Conservation (phyloP, 2,797 vertebrate species). For the Bovichtus variegatus region DNA sequence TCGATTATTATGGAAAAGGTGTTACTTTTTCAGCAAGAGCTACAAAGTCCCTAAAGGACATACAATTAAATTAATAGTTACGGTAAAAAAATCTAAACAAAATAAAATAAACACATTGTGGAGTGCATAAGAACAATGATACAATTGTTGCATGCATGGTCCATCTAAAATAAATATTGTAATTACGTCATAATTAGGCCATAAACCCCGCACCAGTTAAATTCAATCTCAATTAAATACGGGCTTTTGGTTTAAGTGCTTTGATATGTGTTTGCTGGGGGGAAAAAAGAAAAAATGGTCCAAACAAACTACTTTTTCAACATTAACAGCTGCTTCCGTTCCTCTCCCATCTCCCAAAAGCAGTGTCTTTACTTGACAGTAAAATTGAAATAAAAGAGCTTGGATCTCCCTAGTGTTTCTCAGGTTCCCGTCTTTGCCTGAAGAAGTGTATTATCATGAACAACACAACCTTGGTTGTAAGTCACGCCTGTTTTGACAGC, state of each 20-base stretch:
- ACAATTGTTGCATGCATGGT: background rate
- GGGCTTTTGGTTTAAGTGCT: slow-evolving; percentile 15
- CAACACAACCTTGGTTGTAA: slow-evolving; percentile 55
- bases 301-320: slow-evolving; percentile 22
- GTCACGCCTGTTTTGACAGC: slow-evolving; percentile 66
- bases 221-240: background rate
- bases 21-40: background rate
- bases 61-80: background rate
- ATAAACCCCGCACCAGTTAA: background rate
- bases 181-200: background rate
- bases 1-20: background rate
- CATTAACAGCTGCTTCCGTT: slow-evolving; percentile 31
- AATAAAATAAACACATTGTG: background rate
- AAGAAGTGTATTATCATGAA: slow-evolving; percentile 51
- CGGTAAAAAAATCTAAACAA: background rate
- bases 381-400: slow-evolving; percentile 55
- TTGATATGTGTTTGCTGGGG: slow-evolving; percentile 13
- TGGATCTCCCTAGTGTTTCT: slow-evolving; percentile 47
- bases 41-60: background rate
- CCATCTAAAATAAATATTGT: background rate
- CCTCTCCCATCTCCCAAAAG: slow-evolving; percentile 32
- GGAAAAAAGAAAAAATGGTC: slow-evolving; percentile 6
- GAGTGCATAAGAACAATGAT: background rate
- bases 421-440: slow-evolving; percentile 48
- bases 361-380: slow-evolving; percentile 50